These are phyloP conservation scores for Ornithoptera priamus DNA, from an alignment of 2,888 invertebrate genomes.

Conservation along the genomic window DNA sequence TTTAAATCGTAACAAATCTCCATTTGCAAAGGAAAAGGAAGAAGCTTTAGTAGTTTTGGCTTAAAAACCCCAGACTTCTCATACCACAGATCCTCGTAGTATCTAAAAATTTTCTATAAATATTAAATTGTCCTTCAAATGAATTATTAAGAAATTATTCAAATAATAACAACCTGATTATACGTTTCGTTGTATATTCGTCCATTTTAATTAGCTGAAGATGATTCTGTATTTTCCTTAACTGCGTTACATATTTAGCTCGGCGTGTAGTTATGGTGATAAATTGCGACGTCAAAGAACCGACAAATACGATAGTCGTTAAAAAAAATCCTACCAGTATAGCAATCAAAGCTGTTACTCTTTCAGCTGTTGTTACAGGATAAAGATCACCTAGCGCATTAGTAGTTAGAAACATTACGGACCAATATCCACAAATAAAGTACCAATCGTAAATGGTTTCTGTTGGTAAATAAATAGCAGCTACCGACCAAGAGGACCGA, in stretches of 20 bases:
- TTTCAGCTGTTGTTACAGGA: conserved; percentile 65
- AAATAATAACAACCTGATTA: conserved; percentile 56
- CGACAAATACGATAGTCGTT: conserved; percentile 74
- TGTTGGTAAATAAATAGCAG: conserved; percentile 60
- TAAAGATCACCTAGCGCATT: conserved; percentile 72
- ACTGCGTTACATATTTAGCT: conserved; percentile 66
- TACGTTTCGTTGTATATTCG: conserved; percentile 57
- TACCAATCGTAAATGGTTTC: conserved; percentile 70
- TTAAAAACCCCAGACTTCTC: conserved; percentile 75
- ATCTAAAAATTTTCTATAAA: conserved; percentile 44
- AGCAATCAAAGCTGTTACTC: conserved; percentile 59
- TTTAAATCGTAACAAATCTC: conserved; percentile 77
- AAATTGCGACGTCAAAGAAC: conserved; percentile 73
- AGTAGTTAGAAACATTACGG: conserved; percentile 70
- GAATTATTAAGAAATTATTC: background rate
- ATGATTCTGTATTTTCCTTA: conserved; percentile 69
- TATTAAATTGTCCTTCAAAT: background rate
- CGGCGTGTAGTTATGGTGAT: conserved; percentile 72
- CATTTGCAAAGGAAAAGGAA: conserved; percentile 74
- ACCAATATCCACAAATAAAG: conserved; percentile 71
- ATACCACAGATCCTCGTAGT: conserved; percentile 77
- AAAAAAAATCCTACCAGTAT: conserved; percentile 68
- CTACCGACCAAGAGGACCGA: conserved; percentile 63
- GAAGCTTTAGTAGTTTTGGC: conserved; percentile 59
- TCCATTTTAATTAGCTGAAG: conserved; percentile 68